phyloP scores from a whole-genome alignment of 2,113 vertebrate species.

The Taxidea taxus region DNA sequence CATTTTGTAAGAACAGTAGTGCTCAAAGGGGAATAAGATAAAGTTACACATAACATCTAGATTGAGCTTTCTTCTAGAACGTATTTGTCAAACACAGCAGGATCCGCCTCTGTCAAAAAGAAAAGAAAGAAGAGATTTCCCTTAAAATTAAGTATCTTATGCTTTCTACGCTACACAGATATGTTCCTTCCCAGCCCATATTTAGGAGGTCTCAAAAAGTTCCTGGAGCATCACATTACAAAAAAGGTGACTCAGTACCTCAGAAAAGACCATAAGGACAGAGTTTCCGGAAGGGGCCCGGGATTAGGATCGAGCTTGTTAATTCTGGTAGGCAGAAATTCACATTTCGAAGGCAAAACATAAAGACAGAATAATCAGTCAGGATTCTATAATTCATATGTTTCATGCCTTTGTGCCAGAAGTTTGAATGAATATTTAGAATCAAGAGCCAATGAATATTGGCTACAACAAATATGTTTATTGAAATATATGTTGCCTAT shows the following conservation, averaged over 20 bases:
- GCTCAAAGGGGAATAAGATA: conserved; percentile 87
- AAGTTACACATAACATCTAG: conserved; percentile 87
- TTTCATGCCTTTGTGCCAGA: conserved; percentile 49
- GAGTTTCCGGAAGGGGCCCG: neutral
- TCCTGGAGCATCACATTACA: conserved; percentile 51
- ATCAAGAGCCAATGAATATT: conserved; percentile 5
- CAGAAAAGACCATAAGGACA: neutral
- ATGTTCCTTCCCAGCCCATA: conserved; percentile 57
- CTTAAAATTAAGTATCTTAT: conserved; percentile 80
- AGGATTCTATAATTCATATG: neutral
- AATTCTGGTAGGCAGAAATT: neutral
- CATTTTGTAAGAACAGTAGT: conserved; percentile 84
- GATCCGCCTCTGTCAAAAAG: conserved; percentile 75
- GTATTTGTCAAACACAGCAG: conserved; percentile 85
- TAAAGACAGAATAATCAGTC: neutral
- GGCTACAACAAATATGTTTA: conserved; percentile 35
- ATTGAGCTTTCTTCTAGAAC: conserved; percentile 85
- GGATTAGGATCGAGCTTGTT: neutral
- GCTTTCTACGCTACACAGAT: conserved; percentile 67
- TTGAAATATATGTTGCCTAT: conserved; percentile 55
- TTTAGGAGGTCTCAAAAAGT: conserved; percentile 69
- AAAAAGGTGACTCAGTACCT: conserved; percentile 53
- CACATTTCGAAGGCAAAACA: conserved; percentile 62
- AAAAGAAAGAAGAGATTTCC: conserved; percentile 75
- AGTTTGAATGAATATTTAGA: conserved; percentile 59